phyloP scores from a whole-genome alignment of 2,113 vertebrate genomes.

The Catagonus wagneri region DNA sequence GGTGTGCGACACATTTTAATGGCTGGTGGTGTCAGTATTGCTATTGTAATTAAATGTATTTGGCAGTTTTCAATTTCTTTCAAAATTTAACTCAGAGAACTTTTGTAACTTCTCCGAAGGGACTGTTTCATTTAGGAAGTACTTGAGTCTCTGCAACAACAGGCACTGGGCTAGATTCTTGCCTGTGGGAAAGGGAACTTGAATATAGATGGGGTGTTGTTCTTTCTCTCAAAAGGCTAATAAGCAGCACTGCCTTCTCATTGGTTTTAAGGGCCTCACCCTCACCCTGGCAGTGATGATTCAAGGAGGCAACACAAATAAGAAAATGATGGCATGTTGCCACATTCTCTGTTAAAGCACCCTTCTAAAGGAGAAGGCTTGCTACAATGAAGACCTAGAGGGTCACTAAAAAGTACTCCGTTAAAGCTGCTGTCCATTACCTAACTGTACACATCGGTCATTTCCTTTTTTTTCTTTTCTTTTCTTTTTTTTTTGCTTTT shows the following conservation, averaged over 20 bases:
- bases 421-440: neutral
- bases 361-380: neutral
- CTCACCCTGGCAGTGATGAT: neutral
- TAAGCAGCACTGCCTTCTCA: neutral
- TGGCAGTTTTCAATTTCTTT: neutral
- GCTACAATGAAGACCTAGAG: neutral
- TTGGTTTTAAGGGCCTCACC: neutral
- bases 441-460: neutral
- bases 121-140: slow-evolving; percentile 15
- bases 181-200: neutral
- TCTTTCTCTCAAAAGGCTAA: neutral
- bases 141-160: neutral
- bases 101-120: neutral
- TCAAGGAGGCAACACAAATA: neutral
- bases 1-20: neutral
- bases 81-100: slow-evolving; percentile 36
- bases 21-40: neutral
- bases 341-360: neutral
- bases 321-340: neutral
- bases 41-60: neutral
- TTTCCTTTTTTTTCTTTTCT: no score
- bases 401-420: neutral
- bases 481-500: no score
- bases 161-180: neutral
- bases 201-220: neutral